Evolutionary conservation across 2,113 vertebrate genomes (phyloP), one percentile per base, ranked within the genome.

Genomic region (Anolis carolinensis): DNA sequence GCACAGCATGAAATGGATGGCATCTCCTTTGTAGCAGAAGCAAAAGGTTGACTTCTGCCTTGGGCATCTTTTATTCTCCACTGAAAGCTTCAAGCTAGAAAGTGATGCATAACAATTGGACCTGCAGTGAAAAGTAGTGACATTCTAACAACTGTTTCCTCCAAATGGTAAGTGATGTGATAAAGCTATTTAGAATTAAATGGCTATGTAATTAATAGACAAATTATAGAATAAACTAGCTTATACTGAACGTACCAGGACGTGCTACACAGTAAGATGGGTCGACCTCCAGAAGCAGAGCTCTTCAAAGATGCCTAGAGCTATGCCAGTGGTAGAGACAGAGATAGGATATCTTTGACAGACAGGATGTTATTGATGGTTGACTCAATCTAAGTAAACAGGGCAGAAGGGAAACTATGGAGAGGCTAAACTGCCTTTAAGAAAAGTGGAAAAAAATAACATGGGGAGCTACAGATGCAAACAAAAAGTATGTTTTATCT

Each of bases 41-140:
- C 93, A 95, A 97, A 97, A 98, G 96, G 96, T 95, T 97, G 96
- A 94, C 95, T 95, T 90, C 86, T 93, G 96, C 96, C 95, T 89
- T 92, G 76, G 95, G 96, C 96, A 92, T 90, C 93, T 92, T 95
- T 92, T 93, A 85, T 94, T 93, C 92, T 86, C 82, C 88, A 72
- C 50, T 88, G 84, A 93, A 93, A 93, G 90, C 89, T 94, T 75
- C 75, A 85, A 93, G 93, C 87, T 89, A 92, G 86, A 83, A 95
- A 94, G 82, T 88, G 80, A 94, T 94, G 92, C 90, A 81, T 91
- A 86, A 91, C 86, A 94, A 91, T 89, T 89, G 84, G 91, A 90
- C 86, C 91, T 92, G 76, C 91, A 91, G 93, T 83, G 87, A 93
- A 83, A 90, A 95, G 85, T 79, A 93, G 83, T 92, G 91, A 93